Percentiles rank a stretch among this genome's conserved stretches.
Evolutionary conservation across 2,888 invertebrate genomes (phyloP).

Genomic region (Neoascia interrupta): DNA sequence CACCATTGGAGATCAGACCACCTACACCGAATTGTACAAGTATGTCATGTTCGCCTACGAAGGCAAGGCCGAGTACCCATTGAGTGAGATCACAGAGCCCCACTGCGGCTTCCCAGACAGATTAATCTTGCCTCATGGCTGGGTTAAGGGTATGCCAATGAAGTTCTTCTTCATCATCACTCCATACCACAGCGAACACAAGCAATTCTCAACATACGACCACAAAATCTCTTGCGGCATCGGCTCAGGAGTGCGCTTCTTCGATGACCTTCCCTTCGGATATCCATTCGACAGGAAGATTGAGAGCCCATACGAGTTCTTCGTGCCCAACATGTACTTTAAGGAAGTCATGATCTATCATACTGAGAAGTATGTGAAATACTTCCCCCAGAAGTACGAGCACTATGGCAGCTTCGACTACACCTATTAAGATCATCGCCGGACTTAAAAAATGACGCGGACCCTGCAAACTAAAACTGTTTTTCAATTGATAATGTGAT

Average conservation of each 20-base stretch:
- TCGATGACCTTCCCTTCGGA: conserved; percentile 84
- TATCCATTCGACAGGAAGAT: conserved; percentile 87
- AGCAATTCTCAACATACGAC: conserved; percentile 80
- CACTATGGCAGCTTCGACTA: conserved; percentile 54
- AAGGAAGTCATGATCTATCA: conserved; percentile 80
- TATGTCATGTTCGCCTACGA: conserved; percentile 80
- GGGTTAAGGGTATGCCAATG: conserved; percentile 83
- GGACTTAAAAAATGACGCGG: too few species aligned
- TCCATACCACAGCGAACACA: conserved; percentile 74
- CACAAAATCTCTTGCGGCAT: conserved; percentile 80
- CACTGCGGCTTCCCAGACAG: conserved; percentile 84
- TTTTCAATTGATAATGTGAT: too few species aligned
- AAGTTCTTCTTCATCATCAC: conserved; percentile 83
- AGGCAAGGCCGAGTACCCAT: conserved; percentile 79
- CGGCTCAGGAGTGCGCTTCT: conserved; percentile 80
- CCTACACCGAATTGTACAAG: conserved; percentile 79
- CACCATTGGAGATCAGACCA: conserved; percentile 82
- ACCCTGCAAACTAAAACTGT: too few species aligned
- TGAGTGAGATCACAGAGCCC: conserved; percentile 80
- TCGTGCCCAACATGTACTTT: conserved; percentile 83
- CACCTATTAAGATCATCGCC: conserved; percentile 19
- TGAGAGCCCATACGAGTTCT: conserved; percentile 81
- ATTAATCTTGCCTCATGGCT: conserved; percentile 84
- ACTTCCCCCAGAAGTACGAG: conserved; percentile 49
- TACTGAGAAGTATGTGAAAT: conserved; percentile 66